Percentiles rank a stretch among this genome's conserved stretches.
Evolutionary conservation across 2,888 invertebrate species (phyloP).

Genomic region (Drosophila histrio): DNA sequence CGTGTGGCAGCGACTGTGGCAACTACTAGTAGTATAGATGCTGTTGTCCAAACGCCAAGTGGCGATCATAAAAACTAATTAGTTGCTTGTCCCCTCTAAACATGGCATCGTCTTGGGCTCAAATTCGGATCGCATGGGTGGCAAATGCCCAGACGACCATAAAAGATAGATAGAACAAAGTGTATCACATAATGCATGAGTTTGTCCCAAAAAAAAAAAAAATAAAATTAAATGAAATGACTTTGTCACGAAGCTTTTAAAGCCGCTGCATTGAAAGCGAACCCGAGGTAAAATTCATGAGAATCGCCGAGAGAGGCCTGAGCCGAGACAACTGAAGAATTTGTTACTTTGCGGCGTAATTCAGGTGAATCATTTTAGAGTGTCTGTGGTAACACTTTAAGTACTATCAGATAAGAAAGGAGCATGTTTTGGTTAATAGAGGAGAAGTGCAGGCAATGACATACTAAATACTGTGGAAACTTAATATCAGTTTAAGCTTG

Average conservation of each 20-base stretch:
- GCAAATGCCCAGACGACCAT: slow-evolving; percentile 63
- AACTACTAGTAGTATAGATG: too few relatives aligned
- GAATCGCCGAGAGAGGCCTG: slow-evolving; percentile 7
- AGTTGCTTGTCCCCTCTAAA: slow-evolving; percentile 61
- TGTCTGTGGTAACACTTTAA: slow-evolving; percentile 37
- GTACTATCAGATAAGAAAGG: slow-evolving; percentile 4
- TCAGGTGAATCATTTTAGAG: slow-evolving; percentile 51
- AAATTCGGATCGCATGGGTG: slow-evolving; percentile 57
- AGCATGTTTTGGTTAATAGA: neutral
- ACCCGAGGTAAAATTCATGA: neutral
- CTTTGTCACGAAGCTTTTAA: slow-evolving; percentile 76
- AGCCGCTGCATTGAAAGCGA: slow-evolving; percentile 14
- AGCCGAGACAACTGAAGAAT: neutral
- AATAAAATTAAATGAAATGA: slow-evolving; percentile 58
- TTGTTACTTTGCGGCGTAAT: slow-evolving; percentile 31
- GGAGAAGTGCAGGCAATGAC: neutral
- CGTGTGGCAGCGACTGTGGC: slow-evolving; percentile 32
- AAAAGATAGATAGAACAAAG: slow-evolving; percentile 63
- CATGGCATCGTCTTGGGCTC: slow-evolving; percentile 21
- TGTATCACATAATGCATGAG: slow-evolving; percentile 57
- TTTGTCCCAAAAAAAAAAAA: neutral
- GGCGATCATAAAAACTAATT: slow-evolving; percentile 74
- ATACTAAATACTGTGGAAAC: neutral
- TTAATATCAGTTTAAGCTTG: too few relatives aligned
- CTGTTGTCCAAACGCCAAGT: slow-evolving; percentile 41